Conservation (phyloP, 2,888 invertebrate genomes). For the Tachystola acroxantha region DNA sequence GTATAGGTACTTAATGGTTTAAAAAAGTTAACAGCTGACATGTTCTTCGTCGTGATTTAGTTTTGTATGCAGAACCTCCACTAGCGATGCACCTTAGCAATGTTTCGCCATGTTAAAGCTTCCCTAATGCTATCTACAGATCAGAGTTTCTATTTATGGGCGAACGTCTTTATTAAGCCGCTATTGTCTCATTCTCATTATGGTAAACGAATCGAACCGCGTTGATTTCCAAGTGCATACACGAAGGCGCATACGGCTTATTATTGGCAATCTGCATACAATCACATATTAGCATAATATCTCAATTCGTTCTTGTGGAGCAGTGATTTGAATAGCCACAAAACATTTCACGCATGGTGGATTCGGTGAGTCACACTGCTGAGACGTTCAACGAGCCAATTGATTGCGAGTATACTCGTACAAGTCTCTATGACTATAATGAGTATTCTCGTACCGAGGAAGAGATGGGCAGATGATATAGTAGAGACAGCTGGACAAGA, state of each 20-base stretch:
- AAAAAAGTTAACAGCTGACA: too few relatives aligned
- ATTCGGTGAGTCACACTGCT: conserved; percentile 16
- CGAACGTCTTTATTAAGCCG: conserved; percentile 67
- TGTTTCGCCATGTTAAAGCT: conserved; percentile 12
- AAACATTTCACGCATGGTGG: conserved; percentile 41
- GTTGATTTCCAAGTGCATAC: conserved; percentile 48
- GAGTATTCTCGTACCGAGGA: too few relatives aligned
- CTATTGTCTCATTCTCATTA: conserved; percentile 71
- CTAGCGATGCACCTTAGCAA: too few relatives aligned
- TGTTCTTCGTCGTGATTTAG: too few relatives aligned
- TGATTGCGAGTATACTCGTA: too few relatives aligned
- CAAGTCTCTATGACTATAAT: too few relatives aligned
- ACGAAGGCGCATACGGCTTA: conserved; percentile 33
- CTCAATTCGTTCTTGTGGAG: conserved; percentile 67
- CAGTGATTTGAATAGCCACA: conserved; percentile 47
- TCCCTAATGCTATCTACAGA: conserved; percentile 43
- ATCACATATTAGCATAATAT: conserved; percentile 75
- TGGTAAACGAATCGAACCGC: conserved; percentile 59
- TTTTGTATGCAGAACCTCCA: too few relatives aligned
- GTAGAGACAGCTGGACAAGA: too few relatives aligned
- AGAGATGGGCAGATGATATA: too few relatives aligned
- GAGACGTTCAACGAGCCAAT: conserved; percentile 1
- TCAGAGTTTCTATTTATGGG: conserved; percentile 43
- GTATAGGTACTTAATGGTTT: background rate
- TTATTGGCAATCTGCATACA: conserved; percentile 74